A percentile compares a stretch with the other conserved stretches of the same genome.
Evolutionary conservation across 2,797 vertebrate genomes (phyloP).

Genomic region (Phrynocephalus guinanensis): DNA sequence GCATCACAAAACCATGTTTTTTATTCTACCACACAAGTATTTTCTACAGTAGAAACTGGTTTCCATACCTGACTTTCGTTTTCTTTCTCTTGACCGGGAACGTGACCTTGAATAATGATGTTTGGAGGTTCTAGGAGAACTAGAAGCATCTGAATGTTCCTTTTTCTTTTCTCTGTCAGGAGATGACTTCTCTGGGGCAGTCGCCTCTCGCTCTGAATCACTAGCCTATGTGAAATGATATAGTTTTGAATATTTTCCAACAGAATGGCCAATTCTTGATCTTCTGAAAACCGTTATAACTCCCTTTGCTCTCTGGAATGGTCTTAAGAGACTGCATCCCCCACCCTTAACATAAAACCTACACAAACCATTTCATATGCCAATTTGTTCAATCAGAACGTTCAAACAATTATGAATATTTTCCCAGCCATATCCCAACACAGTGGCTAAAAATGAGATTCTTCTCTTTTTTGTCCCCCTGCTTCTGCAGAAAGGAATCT

Average conservation of each 20-base stretch:
- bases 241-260: neutral
- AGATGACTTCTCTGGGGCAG: constrained; percentile 81
- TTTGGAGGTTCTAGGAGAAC: constrained; percentile 90
- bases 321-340: too few species aligned
- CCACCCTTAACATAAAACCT: neutral
- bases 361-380: neutral
- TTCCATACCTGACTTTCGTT: constrained; percentile 85
- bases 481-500: too few species aligned
- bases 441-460: too few species aligned
- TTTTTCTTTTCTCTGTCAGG: constrained; percentile 87
- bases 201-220: constrained; percentile 85
- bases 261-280: neutral
- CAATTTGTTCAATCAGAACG: neutral
- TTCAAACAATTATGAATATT: neutral
- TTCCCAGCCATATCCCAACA: neutral
- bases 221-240: constrained; percentile 80
- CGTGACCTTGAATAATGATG: constrained; percentile 93
- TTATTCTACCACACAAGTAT: neutral
- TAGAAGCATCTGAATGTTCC: constrained; percentile 87
- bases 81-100: constrained; percentile 89
- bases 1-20: neutral
- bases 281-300: neutral
- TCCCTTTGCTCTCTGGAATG: too few species aligned
- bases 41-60: neutral
- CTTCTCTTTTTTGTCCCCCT: too few species aligned